Base-by-base conservation (phyloP, 2,113 vertebrate species). In the Protobothrops flavoviridis region DNA sequence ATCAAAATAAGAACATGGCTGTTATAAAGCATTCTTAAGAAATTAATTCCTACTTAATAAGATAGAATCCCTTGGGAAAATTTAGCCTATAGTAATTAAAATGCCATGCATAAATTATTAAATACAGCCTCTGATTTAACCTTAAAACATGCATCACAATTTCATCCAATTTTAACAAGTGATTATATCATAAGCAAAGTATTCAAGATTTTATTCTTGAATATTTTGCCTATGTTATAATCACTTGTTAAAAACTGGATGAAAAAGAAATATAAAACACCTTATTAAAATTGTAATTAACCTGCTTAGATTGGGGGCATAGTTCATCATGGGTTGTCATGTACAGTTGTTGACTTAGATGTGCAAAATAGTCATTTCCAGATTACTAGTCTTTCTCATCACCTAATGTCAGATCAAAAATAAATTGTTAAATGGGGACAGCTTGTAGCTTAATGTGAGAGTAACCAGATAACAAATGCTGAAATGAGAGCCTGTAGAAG, bases 11-110 rank as follows among this genome's bases (percentile, higher is more conserved):
- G 85, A 56, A 17, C 0, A 0, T 33, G 55, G 3, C 0, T 9
- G 29, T 91, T 69, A 23, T 5, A 52, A 26, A 74, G 33, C 52
- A 50, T 3, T 3, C 29, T 81, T n/a, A 87, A 21, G 5, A 17
- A 88, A 92, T n/a, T 1, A 90, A 87, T 21, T 85, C 12, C 92
- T 53, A n/a, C 85, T 95, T 90, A 91, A 81, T 89, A 88, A 74
- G 33, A 45, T 43, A 21, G 24, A 0, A 64, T 94, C 92, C 92
- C 64, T 24, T 85, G 90, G 56, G 94, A 12, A 45, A 93, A 92
- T 15, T 87, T 88, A 92, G 53, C 74, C 61, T 52, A 57, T 12
- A 95, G 92, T 45, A 48, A 69, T 86, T 74, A 92, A 12, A 11
- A 0, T 92, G 88, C 61, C 57, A 6, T 55, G 86, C 92, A 23